phyloP scores from a whole-genome alignment of 2,888 invertebrate species.

The Cantharis lateralis region DNA sequence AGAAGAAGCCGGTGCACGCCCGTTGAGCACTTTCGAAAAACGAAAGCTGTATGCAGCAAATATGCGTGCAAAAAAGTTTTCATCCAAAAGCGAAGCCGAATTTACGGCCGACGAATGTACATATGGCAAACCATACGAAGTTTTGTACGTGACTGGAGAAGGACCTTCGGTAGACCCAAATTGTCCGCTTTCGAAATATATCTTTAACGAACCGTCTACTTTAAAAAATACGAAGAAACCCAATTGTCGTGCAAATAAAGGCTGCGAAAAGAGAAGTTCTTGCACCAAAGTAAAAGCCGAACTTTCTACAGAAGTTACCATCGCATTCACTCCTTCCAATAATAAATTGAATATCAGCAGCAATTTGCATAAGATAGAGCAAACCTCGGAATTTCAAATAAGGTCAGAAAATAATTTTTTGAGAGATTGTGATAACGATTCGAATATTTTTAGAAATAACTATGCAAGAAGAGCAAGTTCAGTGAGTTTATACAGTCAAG shows the following conservation, averaged over 20 bases:
- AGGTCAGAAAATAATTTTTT: background rate
- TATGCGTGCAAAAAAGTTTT: background rate
- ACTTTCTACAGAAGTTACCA: background rate
- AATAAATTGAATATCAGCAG: background rate
- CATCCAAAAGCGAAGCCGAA: background rate
- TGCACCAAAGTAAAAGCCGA: background rate
- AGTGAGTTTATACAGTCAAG: background rate
- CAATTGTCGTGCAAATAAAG: background rate
- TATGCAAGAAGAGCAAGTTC: background rate
- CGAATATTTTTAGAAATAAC: background rate
- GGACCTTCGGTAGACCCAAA: background rate
- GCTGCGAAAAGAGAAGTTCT: background rate
- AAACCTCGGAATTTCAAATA: background rate
- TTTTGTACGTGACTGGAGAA: background rate
- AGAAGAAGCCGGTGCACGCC: background rate
- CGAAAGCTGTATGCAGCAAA: constrained; percentile 10
- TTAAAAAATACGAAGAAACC: background rate
- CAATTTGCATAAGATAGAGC: background rate
- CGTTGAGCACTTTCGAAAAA: constrained; percentile 11
- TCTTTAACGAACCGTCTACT: background rate
- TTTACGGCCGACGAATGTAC: background rate
- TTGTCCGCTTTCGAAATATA: background rate
- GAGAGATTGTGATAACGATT: background rate
- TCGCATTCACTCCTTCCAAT: background rate
- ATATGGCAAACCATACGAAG: background rate